Evolutionary conservation across 2,888 invertebrate species (phyloP).

Genomic region (Megastigmus dorsalis): DNA sequence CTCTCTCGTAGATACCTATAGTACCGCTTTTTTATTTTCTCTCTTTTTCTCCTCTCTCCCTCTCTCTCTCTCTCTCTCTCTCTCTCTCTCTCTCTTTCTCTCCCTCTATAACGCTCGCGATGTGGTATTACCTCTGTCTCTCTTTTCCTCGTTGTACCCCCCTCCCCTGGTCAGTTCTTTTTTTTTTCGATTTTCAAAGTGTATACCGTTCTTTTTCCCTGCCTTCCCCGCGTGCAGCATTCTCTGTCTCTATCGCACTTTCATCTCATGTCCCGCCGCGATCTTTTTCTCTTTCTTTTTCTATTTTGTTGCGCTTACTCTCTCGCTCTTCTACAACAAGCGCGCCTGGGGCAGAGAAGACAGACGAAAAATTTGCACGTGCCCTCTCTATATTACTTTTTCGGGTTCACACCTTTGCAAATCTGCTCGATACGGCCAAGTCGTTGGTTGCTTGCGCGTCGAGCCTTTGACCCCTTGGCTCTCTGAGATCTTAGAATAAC

Average conservation of each 20-base stretch:
- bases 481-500: too few species aligned
- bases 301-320: too few species aligned
- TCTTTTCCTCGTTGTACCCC: not conserved
- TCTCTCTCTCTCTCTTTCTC: not conserved
- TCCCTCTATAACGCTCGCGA: conserved; percentile 12
- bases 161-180: too few species aligned
- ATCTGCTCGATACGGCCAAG: not conserved
- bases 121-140: conserved; percentile 5
- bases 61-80: conserved; percentile 1
- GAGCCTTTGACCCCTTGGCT: too few species aligned
- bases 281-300: not conserved
- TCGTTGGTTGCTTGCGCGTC: too few species aligned
- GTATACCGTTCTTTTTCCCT: conserved; percentile 20
- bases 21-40: not conserved
- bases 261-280: conserved; percentile 31
- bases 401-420: not conserved
- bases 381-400: not conserved
- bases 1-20: too few species aligned
- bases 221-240: not conserved
- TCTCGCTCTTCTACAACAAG: not conserved
- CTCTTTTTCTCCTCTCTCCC: not conserved
- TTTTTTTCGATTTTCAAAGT: conserved; percentile 20
- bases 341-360: not conserved
- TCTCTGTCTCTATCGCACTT: conserved; percentile 6
- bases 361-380: conserved; percentile 12